Percentiles rank a stretch among this genome's conserved stretches.
Evolutionary conservation across 2,888 invertebrate genomes (phyloP).

Genomic region (Seira ritae): DNA sequence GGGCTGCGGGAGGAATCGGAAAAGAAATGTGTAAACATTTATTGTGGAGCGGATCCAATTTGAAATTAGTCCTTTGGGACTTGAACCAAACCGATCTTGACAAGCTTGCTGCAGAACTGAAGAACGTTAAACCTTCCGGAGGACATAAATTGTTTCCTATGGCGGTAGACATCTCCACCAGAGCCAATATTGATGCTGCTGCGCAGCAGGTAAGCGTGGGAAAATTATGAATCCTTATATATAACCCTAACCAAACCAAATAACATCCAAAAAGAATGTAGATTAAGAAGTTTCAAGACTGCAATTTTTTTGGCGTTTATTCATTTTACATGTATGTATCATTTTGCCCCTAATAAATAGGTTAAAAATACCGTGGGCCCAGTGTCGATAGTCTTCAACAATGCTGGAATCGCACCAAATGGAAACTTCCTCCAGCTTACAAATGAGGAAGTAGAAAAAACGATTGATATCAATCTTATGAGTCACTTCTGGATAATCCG

Average conservation of each 20-base stretch:
- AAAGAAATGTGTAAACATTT: constrained; percentile 81
- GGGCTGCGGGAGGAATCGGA: constrained; percentile 84
- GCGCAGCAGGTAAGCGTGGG: constrained; percentile 27
- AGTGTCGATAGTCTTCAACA: constrained; percentile 66
- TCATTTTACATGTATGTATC: too few species aligned
- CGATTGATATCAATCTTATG: constrained; percentile 61
- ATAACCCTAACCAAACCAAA: too few species aligned
- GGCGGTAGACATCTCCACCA: constrained; percentile 80
- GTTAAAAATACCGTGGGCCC: constrained; percentile 61
- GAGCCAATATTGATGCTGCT: constrained; percentile 76
- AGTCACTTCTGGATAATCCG: constrained; percentile 68
- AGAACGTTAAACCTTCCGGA: constrained; percentile 74
- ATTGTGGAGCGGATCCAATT: constrained; percentile 76
- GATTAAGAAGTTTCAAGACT: not conserved
- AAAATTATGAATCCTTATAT: too few species aligned
- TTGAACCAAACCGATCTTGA: constrained; percentile 79
- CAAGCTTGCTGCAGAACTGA: constrained; percentile 77
- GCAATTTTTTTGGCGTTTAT: not conserved
- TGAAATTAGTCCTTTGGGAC: constrained; percentile 82
- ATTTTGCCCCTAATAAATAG: too few species aligned
- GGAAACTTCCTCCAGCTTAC: constrained; percentile 50
- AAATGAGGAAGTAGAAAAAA: constrained; percentile 60
- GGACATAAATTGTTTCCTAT: constrained; percentile 78
- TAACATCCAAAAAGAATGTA: not conserved
- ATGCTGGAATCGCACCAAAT: constrained; percentile 61